Evolutionary conservation across 1,140 invertebrate species (phyloP).

Genomic region (Tetragonula clypearis): DNA sequence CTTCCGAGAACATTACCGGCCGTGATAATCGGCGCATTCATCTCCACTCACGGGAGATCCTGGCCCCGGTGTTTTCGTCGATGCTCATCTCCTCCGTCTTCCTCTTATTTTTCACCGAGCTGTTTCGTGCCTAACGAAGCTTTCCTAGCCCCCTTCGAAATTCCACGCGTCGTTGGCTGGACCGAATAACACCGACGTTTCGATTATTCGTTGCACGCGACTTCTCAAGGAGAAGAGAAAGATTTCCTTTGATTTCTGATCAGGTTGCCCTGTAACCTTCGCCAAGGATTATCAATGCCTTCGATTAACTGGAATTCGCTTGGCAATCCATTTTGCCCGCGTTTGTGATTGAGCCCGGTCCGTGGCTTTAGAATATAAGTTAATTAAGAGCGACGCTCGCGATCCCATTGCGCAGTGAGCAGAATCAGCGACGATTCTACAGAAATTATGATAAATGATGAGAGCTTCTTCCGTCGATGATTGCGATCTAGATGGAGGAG

Average conservation of each 20-base stretch:
- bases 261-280: neutral
- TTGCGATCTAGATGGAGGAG: neutral
- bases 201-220: slow-evolving; percentile 18
- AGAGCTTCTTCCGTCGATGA: neutral
- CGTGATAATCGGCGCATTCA: slow-evolving; percentile 68
- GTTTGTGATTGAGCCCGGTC: neutral
- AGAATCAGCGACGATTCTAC: neutral
- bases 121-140: slow-evolving; percentile 32
- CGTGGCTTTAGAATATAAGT: neutral
- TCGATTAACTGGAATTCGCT: neutral
- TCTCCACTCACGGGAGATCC: slow-evolving; percentile 60
- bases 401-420: slow-evolving; percentile 12
- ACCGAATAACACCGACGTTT: neutral
- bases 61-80: slow-evolving; percentile 55
- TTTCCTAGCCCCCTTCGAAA: neutral
- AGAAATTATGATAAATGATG: slow-evolving; percentile 28
- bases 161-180: neutral
- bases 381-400: slow-evolving; percentile 23
- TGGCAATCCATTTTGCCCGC: neutral
- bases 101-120: slow-evolving; percentile 14
- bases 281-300: neutral
- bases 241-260: slow-evolving; percentile 3
- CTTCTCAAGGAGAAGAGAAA: neutral
- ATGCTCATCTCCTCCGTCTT: slow-evolving; percentile 43
- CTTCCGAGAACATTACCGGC: slow-evolving; percentile 71